Base-by-base conservation (phyloP, 37 sponge, comb jelly and placozoan genomes). In the Crambe crambe region DNA sequence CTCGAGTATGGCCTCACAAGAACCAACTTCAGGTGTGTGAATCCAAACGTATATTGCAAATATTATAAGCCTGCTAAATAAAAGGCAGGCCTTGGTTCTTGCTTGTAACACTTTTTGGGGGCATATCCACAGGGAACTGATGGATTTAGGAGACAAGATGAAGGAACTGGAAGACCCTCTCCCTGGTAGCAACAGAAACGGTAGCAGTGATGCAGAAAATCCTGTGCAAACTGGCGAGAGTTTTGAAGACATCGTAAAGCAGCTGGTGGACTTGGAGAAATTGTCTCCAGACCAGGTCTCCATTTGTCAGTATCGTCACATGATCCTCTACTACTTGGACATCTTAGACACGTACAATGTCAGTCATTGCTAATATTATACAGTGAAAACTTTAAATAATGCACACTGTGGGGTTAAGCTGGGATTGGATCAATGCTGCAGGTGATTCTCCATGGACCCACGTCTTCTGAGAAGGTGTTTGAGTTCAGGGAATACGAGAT, bases 1-100 rank as follows among this genome's bases (percentile, higher is more conserved):
- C 80, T 95, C 31, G 42, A 56, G 25, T 95, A 88, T 35, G 92
- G 95, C 22, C 78, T 91, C 0, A 18, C 54, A 0, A 76, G 71
- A 44, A 87, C 95, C 21, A 42, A 42, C 58, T 83, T 91, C 80
- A 86, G 72, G 81, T 86, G 47, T 59, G 63, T 27, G n/a, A n/a
- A n/a, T n/a, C n/a, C n/a, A 65, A 31, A 26, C 5, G 25, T 36
- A 30, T 36, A 5, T 40, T 68, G 29, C 27, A n/a, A 18, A 63
- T 9, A 29, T n/a, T n/a, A n/a, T n/a, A n/a, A n/a, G n/a, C n/a
- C n/a, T n/a, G n/a, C n/a, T n/a, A n/a, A n/a, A n/a, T n/a, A n/a
- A n/a, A n/a, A n/a, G n/a, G n/a, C n/a, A n/a, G n/a, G n/a, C n/a
- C n/a, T n/a, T n/a, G n/a, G n/a, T n/a, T n/a, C n/a, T n/a, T n/a